These are phyloP conservation scores for Nothoprocta pentlandii DNA, from an alignment of 2,113 vertebrate species.

Conservation along the genomic window DNA sequence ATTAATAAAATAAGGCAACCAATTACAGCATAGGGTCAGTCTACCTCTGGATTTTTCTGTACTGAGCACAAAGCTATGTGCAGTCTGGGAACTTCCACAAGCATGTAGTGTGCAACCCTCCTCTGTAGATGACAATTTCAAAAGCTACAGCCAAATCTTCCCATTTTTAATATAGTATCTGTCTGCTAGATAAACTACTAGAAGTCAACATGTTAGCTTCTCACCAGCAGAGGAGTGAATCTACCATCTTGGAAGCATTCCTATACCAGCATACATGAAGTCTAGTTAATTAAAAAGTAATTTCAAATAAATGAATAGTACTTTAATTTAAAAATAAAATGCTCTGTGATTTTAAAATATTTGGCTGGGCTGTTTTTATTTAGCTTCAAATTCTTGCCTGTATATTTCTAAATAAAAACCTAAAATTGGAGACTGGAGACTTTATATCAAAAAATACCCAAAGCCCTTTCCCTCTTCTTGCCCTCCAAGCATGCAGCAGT, in stretches of 20 bases:
- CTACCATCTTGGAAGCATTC: neutral
- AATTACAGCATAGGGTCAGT: neutral
- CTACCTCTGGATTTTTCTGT: neutral
- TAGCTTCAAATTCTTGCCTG: neutral
- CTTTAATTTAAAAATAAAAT: neutral
- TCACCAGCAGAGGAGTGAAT: neutral
- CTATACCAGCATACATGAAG: neutral
- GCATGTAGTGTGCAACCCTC: neutral
- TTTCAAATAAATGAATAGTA: too few relatives aligned
- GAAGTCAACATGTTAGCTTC: neutral
- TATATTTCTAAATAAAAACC: neutral
- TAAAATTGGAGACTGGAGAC: neutral
- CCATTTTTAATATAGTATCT: neutral
- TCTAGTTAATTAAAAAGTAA: neutral
- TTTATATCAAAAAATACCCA: neutral
- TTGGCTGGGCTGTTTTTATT: neutral
- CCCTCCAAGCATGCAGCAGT: neutral
- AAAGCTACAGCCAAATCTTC: neutral
- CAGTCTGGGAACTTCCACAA: neutral
- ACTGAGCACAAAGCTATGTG: neutral
- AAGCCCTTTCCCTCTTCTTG: neutral
- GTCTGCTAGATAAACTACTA: neutral
- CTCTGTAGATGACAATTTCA: neutral
- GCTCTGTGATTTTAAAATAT: neutral
- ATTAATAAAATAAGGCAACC: constrained; percentile 29